phyloP scores from a whole-genome alignment of 1,140 invertebrate species.

The Bombyx mori region ASM3026992v2 NC_085135.1:10059001-10059500 shows the following conservation, averaged over 20 bases:
- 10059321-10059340: conserved; percentile 25
- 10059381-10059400: conserved; percentile 21
- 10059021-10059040: conserved; percentile 10
- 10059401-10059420: conserved; percentile 24
- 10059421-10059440: conserved; percentile 11
- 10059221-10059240: conserved; percentile 30
- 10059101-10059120: conserved; percentile 22
- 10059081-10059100: not conserved
- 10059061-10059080: conserved; percentile 12
- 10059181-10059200: conserved; percentile 26
- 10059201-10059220: conserved; percentile 23
- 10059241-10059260: conserved; percentile 28
- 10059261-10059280: conserved; percentile 19
- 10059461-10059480: conserved; percentile 14
- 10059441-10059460: conserved; percentile 24
- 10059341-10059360: conserved; percentile 2
- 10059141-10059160: conserved; percentile 16
- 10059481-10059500: conserved; percentile 20
- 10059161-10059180: conserved; percentile 33
- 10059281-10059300: conserved; percentile 24
- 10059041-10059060: conserved; percentile 6
- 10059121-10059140: conserved; percentile 19
- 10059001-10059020: conserved; percentile 14
- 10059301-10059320: conserved; percentile 27
- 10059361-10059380: conserved; percentile 14